Conservation (phyloP, 2,888 invertebrate genomes). For the Pheosia gnoma region DNA sequence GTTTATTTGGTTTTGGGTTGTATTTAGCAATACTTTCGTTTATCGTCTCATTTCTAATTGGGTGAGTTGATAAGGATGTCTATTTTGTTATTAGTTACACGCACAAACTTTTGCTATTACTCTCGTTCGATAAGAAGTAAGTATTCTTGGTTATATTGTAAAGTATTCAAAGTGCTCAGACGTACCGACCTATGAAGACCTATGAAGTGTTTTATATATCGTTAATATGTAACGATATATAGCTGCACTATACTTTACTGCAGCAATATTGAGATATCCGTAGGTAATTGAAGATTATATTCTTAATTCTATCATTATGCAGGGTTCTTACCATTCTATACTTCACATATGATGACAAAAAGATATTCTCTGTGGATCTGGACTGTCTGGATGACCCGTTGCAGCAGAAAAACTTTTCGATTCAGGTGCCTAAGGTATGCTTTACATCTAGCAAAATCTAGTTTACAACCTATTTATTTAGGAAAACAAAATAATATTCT, state of each 20-base stretch:
- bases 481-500: too few relatives aligned
- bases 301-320: constrained; percentile 16
- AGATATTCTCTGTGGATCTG: constrained; percentile 68
- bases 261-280: too few relatives aligned
- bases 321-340: constrained; percentile 71
- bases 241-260: too few relatives aligned
- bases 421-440: constrained; percentile 69
- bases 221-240: too few relatives aligned
- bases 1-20: constrained; percentile 71
- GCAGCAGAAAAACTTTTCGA: constrained; percentile 72
- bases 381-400: constrained; percentile 77
- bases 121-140: neutral
- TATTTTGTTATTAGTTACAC: constrained; percentile 16
- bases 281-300: too few relatives aligned
- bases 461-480: too few relatives aligned
- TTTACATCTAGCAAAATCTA: neutral
- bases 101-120: neutral
- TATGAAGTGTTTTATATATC: too few relatives aligned
- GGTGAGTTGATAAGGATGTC: constrained; percentile 59
- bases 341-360: constrained; percentile 69
- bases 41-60: constrained; percentile 69
- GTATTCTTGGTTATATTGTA: too few relatives aligned
- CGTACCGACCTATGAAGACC: too few relatives aligned
- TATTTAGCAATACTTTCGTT: constrained; percentile 69
- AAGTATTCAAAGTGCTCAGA: too few relatives aligned